Conservation (phyloP, 2,797 vertebrate species). For the Clarias pachynema region DNA sequence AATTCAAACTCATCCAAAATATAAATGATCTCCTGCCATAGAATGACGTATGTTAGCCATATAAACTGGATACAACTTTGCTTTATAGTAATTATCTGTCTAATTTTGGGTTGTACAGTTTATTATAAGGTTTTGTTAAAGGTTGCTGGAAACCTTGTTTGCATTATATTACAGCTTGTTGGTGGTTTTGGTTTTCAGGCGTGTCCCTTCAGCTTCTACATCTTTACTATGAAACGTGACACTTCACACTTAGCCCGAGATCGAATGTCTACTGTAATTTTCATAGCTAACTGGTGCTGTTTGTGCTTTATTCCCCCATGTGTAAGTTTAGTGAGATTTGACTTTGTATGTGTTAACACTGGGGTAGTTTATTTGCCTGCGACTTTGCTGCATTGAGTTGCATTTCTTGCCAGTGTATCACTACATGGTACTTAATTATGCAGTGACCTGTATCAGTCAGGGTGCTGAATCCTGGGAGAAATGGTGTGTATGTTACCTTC, state of each 20-base stretch:
- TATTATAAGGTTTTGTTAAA: not conserved
- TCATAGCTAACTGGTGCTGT: conserved; percentile 23
- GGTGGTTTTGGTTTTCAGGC: not conserved
- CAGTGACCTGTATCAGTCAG: conserved; percentile 42
- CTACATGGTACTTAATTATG: conserved; percentile 44
- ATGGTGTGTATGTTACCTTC: not conserved
- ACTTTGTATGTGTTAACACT: conserved; percentile 27
- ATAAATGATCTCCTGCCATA: not conserved
- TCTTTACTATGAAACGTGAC: conserved; percentile 41
- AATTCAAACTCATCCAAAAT: not conserved
- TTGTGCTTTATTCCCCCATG: conserved; percentile 38
- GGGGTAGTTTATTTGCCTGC: conserved; percentile 23
- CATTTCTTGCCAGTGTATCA: conserved; percentile 30
- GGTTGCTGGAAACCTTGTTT: not conserved
- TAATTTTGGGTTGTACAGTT: not conserved
- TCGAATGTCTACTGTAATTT: conserved; percentile 39
- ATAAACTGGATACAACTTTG: not conserved
- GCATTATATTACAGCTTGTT: not conserved
- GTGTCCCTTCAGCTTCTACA: conserved; percentile 1
- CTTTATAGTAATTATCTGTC: not conserved
- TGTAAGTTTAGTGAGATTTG: conserved; percentile 27
- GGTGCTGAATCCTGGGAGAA: not conserved
- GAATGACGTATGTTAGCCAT: not conserved
- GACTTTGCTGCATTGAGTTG: conserved; percentile 19
- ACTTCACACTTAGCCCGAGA: conserved; percentile 29